Conservation (phyloP, 2,797 vertebrate species). For the Gymnoscopelus microlampas region DNA sequence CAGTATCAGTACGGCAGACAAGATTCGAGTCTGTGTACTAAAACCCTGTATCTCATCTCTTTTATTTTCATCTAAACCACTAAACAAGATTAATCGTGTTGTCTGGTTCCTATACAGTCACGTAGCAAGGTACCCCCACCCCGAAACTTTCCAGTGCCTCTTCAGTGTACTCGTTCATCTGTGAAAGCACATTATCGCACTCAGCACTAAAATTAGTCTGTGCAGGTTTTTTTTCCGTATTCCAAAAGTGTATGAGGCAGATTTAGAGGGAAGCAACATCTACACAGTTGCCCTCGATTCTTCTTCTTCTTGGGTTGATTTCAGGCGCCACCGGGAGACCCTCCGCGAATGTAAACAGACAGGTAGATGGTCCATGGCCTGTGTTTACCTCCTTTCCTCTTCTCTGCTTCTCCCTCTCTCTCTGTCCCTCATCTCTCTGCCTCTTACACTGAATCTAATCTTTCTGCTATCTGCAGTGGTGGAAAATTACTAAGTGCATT, state of each 20-base stretch:
- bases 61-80: slow-evolving; percentile 60
- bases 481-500: too few relatives aligned
- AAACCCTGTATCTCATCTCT: slow-evolving; percentile 53
- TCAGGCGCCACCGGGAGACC: slow-evolving; percentile 40
- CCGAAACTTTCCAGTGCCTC: slow-evolving; percentile 4
- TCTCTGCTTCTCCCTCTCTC: slow-evolving; percentile 26
- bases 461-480: too few relatives aligned
- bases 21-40: slow-evolving; percentile 58
- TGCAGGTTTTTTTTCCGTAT: slow-evolving; percentile 15
- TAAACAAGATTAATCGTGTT: slow-evolving; percentile 67
- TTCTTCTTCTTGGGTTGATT: slow-evolving; percentile 36
- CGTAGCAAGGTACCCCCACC: slow-evolving; percentile 27
- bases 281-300: slow-evolving; percentile 17
- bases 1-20: slow-evolving; percentile 26
- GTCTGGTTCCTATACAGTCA: slow-evolving; percentile 46
- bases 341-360: slow-evolving; percentile 70
- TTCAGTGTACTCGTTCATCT: slow-evolving; percentile 51
- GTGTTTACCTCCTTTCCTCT: slow-evolving; percentile 43
- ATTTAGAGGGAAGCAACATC: slow-evolving; percentile 26
- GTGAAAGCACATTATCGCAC: slow-evolving; percentile 35
- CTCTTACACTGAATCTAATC: too few relatives aligned
- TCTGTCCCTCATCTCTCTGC: neutral
- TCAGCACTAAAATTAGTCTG: slow-evolving; percentile 31
- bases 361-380: slow-evolving; percentile 54
- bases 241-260: slow-evolving; percentile 25